These are phyloP conservation scores for Hemaris fuciformis DNA, from an alignment of 2,888 invertebrate species.

Conservation along the genomic window DNA sequence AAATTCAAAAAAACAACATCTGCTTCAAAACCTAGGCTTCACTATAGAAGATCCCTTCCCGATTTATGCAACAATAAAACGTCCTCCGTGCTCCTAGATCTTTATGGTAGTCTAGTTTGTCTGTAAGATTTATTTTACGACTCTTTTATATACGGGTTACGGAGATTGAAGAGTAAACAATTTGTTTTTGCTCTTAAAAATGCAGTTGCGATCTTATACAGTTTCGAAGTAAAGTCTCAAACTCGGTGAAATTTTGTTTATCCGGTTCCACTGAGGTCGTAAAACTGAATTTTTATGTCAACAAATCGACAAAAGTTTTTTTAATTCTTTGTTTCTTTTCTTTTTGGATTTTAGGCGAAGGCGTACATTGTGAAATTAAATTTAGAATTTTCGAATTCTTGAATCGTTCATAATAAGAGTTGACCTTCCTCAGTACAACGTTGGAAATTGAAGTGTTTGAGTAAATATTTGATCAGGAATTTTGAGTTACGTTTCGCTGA, in stretches of 20 bases:
- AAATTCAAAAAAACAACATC: neutral
- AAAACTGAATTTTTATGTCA: slow-evolving; percentile 63
- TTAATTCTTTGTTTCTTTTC: slow-evolving; percentile 39
- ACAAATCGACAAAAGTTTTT: slow-evolving; percentile 58
- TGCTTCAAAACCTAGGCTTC: neutral
- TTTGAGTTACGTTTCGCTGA: neutral
- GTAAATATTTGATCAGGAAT: neutral
- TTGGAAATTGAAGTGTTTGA: neutral
- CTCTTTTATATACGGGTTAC: slow-evolving; percentile 23
- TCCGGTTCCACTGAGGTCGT: slow-evolving; percentile 36
- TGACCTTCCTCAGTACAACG: neutral
- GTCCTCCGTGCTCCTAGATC: slow-evolving; percentile 1
- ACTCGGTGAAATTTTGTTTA: slow-evolving; percentile 19
- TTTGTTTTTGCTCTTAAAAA: slow-evolving; percentile 41
- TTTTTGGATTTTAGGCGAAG: neutral
- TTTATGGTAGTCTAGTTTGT: slow-evolving; percentile 22
- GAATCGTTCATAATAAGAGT: neutral
- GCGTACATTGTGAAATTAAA: neutral
- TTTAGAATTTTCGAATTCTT: neutral
- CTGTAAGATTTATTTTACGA: slow-evolving; percentile 38
- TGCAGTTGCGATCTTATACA: slow-evolving; percentile 37
- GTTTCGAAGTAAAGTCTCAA: slow-evolving; percentile 12
- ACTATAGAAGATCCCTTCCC: neutral
- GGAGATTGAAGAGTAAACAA: slow-evolving; percentile 39
- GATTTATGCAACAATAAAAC: slow-evolving; percentile 5